phyloP scores from a whole-genome alignment of 2,888 invertebrate genomes.

The Acleris laterana region DNA sequence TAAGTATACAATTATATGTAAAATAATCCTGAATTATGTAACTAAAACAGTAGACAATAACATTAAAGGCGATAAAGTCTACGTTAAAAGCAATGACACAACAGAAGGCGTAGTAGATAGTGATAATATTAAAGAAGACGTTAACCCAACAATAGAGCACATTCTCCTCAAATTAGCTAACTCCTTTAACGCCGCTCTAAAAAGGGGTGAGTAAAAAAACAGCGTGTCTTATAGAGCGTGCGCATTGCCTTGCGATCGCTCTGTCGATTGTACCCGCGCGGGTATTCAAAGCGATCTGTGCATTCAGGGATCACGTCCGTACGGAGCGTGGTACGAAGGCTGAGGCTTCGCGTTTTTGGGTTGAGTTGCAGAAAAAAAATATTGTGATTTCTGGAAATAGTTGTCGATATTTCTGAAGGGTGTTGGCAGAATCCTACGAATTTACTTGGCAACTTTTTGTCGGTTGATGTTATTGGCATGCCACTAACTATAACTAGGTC shows the following conservation, averaged over 20 bases:
- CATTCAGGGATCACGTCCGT: conserved; percentile 34
- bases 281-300: conserved; percentile 38
- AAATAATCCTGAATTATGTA: no score
- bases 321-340: neutral
- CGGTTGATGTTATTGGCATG: no score
- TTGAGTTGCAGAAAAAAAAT: neutral
- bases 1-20: no score
- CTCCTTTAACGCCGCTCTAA: neutral
- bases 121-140: no score
- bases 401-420: no score
- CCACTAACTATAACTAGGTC: no score
- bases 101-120: no score
- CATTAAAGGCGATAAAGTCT: no score
- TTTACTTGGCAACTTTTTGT: no score
- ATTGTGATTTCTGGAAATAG: neutral
- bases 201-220: neutral
- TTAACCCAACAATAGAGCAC: neutral
- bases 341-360: neutral
- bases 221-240: conserved; percentile 6
- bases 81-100: no score
- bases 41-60: no score
- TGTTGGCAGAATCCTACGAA: no score
- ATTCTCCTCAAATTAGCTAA: conserved; percentile 6
- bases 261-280: conserved; percentile 36
- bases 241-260: conserved; percentile 25